Percentiles rank a stretch among this genome's conserved stretches.
Conservation (phyloP, 2,113 vertebrate genomes). For the Tetrax tetrax region DNA sequence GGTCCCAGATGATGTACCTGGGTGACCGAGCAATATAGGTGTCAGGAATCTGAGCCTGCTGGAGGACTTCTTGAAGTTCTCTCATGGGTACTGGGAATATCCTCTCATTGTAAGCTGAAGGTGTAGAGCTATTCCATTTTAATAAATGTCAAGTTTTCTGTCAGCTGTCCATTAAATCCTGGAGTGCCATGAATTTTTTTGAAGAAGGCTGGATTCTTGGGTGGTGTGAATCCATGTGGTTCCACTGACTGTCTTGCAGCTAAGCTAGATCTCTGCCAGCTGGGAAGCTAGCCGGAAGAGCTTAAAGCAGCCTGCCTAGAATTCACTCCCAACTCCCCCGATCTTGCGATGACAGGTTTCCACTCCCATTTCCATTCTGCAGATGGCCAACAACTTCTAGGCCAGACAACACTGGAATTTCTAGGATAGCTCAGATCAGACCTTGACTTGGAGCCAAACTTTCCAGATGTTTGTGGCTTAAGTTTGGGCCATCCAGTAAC, state of each 20-base stretch:
- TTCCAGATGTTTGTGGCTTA: neutral
- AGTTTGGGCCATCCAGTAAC: neutral
- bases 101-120: neutral
- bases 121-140: neutral
- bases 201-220: neutral
- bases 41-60: neutral
- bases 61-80: neutral
- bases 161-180: neutral
- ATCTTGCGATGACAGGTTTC: constrained; percentile 17
- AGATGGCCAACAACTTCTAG: neutral
- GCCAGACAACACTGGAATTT: constrained; percentile 40
- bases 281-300: neutral
- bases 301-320: constrained; percentile 18
- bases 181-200: neutral
- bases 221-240: neutral
- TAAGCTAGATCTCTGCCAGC: constrained; percentile 3
- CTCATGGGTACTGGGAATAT: neutral
- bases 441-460: constrained; percentile 13
- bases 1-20: neutral
- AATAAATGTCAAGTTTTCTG: neutral
- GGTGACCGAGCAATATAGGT: neutral
- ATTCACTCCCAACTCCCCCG: neutral
- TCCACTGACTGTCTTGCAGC: neutral
- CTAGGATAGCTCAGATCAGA: constrained; percentile 4
- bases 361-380: constrained; percentile 25